Evolutionary conservation across 2,113 vertebrate species (phyloP).

Genomic region (Mionectes macconnelli): DNA sequence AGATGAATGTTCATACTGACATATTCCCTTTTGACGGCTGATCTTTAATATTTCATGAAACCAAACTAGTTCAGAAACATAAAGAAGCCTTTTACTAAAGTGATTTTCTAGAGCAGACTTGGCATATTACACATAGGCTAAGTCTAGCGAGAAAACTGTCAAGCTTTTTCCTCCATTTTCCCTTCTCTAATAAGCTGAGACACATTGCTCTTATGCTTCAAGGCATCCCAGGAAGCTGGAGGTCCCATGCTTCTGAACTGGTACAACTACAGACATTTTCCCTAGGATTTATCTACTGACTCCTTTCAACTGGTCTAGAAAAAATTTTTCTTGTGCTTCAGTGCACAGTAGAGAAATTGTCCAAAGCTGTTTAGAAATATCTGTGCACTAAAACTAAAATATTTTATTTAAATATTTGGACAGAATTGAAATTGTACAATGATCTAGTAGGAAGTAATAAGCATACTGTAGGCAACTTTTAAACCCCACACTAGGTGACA

Average conservation of each 20-base stretch:
- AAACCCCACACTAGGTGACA: background rate
- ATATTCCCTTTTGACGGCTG: slow-evolving; percentile 2
- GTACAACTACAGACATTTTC: slow-evolving; percentile 27
- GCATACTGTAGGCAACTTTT: background rate
- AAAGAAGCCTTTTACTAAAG: slow-evolving; percentile 61
- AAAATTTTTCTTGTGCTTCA: background rate
- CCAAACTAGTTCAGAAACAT: slow-evolving; percentile 55
- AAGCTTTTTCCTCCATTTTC: background rate
- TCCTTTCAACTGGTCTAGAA: slow-evolving; percentile 28
- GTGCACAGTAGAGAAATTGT: slow-evolving; percentile 8
- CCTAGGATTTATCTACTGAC: background rate
- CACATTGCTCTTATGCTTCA: slow-evolving; percentile 46
- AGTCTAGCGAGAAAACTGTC: slow-evolving; percentile 57
- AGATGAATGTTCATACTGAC: background rate
- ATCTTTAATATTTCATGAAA: slow-evolving; percentile 66
- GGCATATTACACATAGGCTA: slow-evolving; percentile 27
- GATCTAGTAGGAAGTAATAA: background rate
- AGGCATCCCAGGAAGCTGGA: slow-evolving; percentile 47
- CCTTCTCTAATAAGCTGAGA: slow-evolving; percentile 52
- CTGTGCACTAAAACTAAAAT: background rate
- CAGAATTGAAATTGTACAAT: background rate
- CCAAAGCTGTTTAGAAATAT: slow-evolving; percentile 29
- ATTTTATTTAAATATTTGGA: slow-evolving; percentile 4
- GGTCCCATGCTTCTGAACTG: slow-evolving; percentile 16
- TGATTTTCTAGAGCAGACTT: slow-evolving; percentile 65